Percentiles rank a stretch among this genome's conserved stretches.
phyloP scores from a whole-genome alignment of 2,888 invertebrate species.

The Amaurobius ferox region DNA sequence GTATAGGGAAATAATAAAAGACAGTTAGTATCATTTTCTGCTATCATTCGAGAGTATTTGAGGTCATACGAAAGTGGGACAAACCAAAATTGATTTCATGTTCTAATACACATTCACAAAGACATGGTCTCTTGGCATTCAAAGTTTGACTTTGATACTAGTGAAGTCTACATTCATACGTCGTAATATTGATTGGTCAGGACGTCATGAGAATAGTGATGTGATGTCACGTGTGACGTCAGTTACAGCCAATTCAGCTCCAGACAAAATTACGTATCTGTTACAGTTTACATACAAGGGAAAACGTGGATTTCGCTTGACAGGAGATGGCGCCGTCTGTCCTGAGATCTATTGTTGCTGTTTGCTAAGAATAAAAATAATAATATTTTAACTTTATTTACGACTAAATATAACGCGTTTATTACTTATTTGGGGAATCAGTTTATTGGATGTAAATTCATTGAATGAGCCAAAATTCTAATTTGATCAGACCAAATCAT shows the following conservation, averaged over 20 bases:
- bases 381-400: neutral
- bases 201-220: neutral
- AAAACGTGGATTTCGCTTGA: conserved; percentile 15
- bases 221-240: conserved; percentile 1
- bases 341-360: conserved; percentile 24
- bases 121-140: too few species aligned
- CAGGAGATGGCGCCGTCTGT: conserved; percentile 19
- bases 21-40: too few species aligned
- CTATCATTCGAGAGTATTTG: too few species aligned
- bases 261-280: neutral
- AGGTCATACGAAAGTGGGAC: too few species aligned
- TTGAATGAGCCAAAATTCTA: too few species aligned
- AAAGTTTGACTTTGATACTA: too few species aligned
- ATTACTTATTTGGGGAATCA: neutral
- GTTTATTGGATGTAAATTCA: too few species aligned
- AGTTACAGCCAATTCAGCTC: neutral
- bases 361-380: neutral
- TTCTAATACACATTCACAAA: too few species aligned
- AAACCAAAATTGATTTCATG: too few species aligned
- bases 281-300: conserved; percentile 3
- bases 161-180: too few species aligned
- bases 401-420: neutral
- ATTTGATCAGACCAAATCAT: too few species aligned
- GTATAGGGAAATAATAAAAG: too few species aligned
- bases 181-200: neutral